Conservation (phyloP, 92 coral and sea anemone species). For the Hydrozoanthus gracilis region DNA sequence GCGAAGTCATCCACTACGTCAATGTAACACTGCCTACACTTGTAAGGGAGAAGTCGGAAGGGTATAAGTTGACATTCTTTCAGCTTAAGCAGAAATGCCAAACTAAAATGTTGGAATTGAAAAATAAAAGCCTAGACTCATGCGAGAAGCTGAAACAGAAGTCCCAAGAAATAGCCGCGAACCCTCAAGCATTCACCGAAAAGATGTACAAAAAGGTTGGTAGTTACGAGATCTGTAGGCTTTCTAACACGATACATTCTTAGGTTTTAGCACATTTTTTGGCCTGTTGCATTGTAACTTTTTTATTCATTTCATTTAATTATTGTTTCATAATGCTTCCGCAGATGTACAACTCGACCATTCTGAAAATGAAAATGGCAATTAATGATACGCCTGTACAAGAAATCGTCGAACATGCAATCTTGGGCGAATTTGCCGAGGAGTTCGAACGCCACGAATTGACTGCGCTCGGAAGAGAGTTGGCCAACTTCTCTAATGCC, state of each 20-base stretch:
- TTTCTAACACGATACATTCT: too few species aligned
- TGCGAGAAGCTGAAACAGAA: slow-evolving; percentile 38
- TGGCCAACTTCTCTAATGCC: slow-evolving; percentile 48
- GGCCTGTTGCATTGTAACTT: not conserved
- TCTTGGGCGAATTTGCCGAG: slow-evolving; percentile 75
- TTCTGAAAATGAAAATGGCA: slow-evolving; percentile 46
- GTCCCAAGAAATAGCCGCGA: slow-evolving; percentile 46
- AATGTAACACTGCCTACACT: slow-evolving; percentile 76
- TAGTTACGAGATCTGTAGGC: too few species aligned
- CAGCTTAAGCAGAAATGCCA: slow-evolving; percentile 42
- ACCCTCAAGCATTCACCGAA: slow-evolving; percentile 46
- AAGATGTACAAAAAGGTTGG: slow-evolving; percentile 36
- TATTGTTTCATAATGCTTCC: not conserved
- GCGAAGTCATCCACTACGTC: slow-evolving; percentile 64
- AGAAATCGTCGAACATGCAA: slow-evolving; percentile 67
- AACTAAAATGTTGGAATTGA: slow-evolving; percentile 9
- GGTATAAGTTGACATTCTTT: slow-evolving; percentile 50
- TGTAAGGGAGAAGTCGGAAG: slow-evolving; percentile 60
- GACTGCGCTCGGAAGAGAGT: slow-evolving; percentile 50
- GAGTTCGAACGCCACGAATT: slow-evolving; percentile 82
- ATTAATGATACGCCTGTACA: slow-evolving; percentile 69
- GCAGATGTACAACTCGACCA: slow-evolving; percentile 27
- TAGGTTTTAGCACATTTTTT: too few species aligned
- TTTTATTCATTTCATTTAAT: not conserved
- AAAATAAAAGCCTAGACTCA: slow-evolving; percentile 4